Conservation (phyloP, 2,888 invertebrate genomes). For the Calameuta pallipes region DNA sequence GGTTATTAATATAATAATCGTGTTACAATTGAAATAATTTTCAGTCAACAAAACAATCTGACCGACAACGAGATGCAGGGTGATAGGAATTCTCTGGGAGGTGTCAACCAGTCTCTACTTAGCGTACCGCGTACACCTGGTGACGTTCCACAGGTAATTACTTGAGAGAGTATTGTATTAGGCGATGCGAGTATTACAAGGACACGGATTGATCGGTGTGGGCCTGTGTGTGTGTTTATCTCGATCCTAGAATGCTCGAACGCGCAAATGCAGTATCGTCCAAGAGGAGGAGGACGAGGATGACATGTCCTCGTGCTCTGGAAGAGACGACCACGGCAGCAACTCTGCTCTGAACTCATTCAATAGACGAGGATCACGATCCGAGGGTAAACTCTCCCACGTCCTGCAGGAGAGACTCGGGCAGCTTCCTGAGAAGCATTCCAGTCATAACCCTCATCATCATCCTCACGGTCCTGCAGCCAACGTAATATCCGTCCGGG, state of each 20-base stretch:
- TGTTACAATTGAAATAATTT: conserved; percentile 15
- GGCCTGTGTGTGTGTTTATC: conserved; percentile 20
- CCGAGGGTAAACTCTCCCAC: conserved; percentile 82
- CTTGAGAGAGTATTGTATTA: background rate
- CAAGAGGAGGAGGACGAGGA: conserved; percentile 94
- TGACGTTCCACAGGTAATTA: conserved; percentile 74
- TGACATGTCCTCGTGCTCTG: conserved; percentile 73
- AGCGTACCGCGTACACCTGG: conserved; percentile 77
- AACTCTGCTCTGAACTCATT: conserved; percentile 67
- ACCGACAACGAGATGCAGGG: conserved; percentile 42
- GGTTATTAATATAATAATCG: background rate
- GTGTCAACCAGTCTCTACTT: conserved; percentile 66
- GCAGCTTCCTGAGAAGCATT: conserved; percentile 72
- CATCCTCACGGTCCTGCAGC: conserved; percentile 24
- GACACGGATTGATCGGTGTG: conserved; percentile 21
- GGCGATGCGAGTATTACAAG: background rate
- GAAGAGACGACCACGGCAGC: conserved; percentile 69
- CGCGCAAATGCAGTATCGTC: conserved; percentile 91
- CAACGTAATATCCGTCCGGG: background rate
- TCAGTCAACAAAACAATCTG: conserved; percentile 48
- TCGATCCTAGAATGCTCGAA: conserved; percentile 69
- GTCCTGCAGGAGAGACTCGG: conserved; percentile 74
- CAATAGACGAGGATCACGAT: conserved; percentile 80
- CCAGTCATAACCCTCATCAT: conserved; percentile 48
- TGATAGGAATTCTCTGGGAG: conserved; percentile 51